These are phyloP conservation scores for Tipula helvola DNA, from an alignment of 2,888 invertebrate species.

Conservation along the genomic window DNA sequence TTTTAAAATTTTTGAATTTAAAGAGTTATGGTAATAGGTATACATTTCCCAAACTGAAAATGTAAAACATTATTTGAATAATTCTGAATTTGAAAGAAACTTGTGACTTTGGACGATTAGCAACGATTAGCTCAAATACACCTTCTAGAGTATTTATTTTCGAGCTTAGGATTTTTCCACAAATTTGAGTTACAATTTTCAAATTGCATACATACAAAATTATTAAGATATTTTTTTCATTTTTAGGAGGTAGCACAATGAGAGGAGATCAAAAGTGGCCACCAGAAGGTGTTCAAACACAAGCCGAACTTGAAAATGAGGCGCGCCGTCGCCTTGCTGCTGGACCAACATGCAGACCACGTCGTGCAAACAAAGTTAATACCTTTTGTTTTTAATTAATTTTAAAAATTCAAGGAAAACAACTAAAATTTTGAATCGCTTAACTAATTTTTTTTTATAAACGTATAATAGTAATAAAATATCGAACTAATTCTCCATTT, in stretches of 20 bases:
- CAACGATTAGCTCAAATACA: too few species aligned
- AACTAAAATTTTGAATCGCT: not conserved
- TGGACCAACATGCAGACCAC: conserved; percentile 63
- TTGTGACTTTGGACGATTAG: too few species aligned
- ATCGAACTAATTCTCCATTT: not conserved
- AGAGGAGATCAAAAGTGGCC: conserved; percentile 84
- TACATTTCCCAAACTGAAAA: too few species aligned
- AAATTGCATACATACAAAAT: too few species aligned
- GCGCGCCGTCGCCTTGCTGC: conserved; percentile 56
- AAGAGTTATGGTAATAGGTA: too few species aligned
- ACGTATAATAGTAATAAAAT: not conserved
- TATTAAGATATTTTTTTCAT: not conserved
- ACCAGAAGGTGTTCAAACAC: conserved; percentile 61
- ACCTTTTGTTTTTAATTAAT: conserved; percentile 9
- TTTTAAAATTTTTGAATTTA: too few species aligned
- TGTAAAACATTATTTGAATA: too few species aligned
- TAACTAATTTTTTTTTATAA: not conserved
- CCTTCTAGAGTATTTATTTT: too few species aligned
- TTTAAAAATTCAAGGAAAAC: not conserved
- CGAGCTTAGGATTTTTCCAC: too few species aligned
- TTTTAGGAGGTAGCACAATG: conserved; percentile 64
- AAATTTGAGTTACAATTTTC: too few species aligned
- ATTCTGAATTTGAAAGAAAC: too few species aligned
- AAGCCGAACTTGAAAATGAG: conserved; percentile 59
- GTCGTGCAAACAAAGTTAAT: conserved; percentile 43